phyloP scores from a whole-genome alignment of 2,113 vertebrate species.

The Recurvirostra avosetta region DNA sequence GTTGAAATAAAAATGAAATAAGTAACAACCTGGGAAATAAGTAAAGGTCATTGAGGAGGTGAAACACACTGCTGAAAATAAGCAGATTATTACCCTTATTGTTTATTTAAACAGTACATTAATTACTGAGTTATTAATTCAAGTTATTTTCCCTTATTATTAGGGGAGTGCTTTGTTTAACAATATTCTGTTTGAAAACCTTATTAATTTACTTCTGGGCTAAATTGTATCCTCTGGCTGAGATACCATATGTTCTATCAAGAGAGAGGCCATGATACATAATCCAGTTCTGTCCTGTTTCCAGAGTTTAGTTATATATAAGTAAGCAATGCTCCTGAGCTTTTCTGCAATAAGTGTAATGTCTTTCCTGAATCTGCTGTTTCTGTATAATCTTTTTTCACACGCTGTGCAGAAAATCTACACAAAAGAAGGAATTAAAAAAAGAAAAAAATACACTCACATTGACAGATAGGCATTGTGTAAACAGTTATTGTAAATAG shows the following conservation, averaged over 20 bases:
- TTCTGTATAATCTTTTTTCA: neutral
- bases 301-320: neutral
- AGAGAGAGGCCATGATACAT: neutral
- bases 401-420: neutral
- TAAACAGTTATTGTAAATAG: neutral
- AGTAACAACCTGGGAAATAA: neutral
- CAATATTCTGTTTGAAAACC: neutral
- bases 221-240: neutral
- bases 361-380: neutral
- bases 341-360: neutral
- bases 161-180: neutral
- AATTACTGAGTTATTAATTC: neutral
- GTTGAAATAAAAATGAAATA: neutral
- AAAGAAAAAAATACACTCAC: no score
- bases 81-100: neutral
- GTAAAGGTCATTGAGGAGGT: neutral
- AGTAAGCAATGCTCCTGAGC: neutral
- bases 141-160: neutral
- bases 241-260: neutral
- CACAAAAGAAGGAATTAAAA: neutral
- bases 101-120: neutral
- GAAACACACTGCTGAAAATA: neutral
- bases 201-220: neutral
- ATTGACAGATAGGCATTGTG: neutral
- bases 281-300: neutral